Evolutionary conservation across 2,888 invertebrate species (phyloP).

Genomic region (Lepidocyrtoides sp.): DNA sequence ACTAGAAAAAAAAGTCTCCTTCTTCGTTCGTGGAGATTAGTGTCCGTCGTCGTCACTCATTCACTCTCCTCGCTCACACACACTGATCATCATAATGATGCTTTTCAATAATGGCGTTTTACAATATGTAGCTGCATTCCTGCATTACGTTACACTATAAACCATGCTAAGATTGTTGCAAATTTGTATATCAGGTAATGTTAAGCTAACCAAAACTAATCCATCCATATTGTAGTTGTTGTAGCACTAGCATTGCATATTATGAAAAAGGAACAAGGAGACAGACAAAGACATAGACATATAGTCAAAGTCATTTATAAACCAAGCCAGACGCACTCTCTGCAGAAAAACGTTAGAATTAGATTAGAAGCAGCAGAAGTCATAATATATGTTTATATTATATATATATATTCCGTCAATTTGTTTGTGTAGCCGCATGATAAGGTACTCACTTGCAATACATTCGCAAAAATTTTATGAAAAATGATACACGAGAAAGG

Average conservation of each 20-base stretch:
- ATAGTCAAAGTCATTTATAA: neutral
- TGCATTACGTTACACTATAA: neutral
- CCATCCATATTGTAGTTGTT: neutral
- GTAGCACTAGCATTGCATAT: conserved; percentile 1
- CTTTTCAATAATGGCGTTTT: conserved; percentile 4
- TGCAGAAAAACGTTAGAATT: too few relatives aligned
- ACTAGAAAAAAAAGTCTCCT: neutral
- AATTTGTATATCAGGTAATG: too few relatives aligned
- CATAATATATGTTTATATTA: too few relatives aligned
- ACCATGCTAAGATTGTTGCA: neutral
- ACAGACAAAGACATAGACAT: conserved; percentile 14
- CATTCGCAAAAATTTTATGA: neutral
- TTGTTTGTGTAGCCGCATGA: neutral
- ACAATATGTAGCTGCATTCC: neutral
- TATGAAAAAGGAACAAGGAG: neutral
- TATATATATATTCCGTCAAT: too few relatives aligned
- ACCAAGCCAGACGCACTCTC: neutral
- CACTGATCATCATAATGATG: conserved; percentile 59
- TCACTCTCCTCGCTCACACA: conserved; percentile 77
- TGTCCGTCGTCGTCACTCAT: conserved; percentile 77
- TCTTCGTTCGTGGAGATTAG: conserved; percentile 30
- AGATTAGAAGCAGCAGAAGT: neutral
- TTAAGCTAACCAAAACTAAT: too few relatives aligned
- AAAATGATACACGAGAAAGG: conserved; percentile 6
- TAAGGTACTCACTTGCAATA: neutral